phyloP scores from a whole-genome alignment of 1,140 invertebrate species.

The Anastrepha obliqua region DNA sequence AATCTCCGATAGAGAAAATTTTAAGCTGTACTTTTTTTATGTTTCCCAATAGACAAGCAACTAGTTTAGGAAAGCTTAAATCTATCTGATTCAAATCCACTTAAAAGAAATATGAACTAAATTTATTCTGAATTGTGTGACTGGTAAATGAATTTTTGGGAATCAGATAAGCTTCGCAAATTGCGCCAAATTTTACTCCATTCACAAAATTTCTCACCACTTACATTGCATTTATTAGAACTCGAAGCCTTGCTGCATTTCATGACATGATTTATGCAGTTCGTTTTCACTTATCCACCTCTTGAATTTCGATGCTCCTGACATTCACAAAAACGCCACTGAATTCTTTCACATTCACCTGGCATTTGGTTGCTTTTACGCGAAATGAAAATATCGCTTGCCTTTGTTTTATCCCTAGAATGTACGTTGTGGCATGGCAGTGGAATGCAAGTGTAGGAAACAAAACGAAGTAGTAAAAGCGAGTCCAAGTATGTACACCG shows the following conservation, averaged over 20 bases:
- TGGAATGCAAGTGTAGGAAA: background rate
- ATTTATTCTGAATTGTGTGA: no score
- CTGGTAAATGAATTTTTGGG: background rate
- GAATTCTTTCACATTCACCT: constrained; percentile 34
- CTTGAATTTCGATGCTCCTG: background rate
- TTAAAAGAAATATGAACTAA: no score
- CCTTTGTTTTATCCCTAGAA: constrained; percentile 22
- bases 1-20: no score
- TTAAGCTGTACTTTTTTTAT: no score
- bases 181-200: constrained; percentile 6
- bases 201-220: constrained; percentile 12
- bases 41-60: no score
- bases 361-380: constrained; percentile 33
- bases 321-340: background rate
- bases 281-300: constrained; percentile 41
- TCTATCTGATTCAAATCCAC: no score
- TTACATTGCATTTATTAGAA: constrained; percentile 14
- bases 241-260: background rate
- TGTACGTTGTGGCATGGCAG: background rate
- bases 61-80: no score
- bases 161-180: constrained; percentile 29
- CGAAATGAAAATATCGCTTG: background rate
- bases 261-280: constrained; percentile 51
- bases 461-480: background rate
- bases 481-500: background rate